Evolutionary conservation across 2,113 vertebrate species (phyloP).

Genomic region (Neogobius melanostomus): DNA sequence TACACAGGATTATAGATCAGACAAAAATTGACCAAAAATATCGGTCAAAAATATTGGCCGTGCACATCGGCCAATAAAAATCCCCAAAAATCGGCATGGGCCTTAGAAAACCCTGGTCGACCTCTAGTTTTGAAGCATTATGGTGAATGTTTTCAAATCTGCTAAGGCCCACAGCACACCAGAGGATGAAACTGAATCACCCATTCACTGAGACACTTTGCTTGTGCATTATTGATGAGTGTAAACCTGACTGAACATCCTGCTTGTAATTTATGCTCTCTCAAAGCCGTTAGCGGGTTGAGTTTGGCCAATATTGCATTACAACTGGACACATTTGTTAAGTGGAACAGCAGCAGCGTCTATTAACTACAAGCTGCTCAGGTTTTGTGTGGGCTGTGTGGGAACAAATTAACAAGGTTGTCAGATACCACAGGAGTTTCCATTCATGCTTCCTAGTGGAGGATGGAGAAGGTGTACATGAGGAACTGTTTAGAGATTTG

Average conservation of each 20-base stretch:
- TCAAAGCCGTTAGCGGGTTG: slow-evolving; percentile 58
- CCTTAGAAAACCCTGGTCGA: too few relatives aligned
- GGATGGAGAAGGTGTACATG: neutral
- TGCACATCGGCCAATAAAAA: too few relatives aligned
- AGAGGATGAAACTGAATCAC: slow-evolving; percentile 54
- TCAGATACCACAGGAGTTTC: neutral
- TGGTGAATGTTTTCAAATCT: too few relatives aligned
- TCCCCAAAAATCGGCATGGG: too few relatives aligned
- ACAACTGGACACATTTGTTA: slow-evolving; percentile 59
- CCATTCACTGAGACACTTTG: slow-evolving; percentile 49
- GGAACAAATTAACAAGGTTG: slow-evolving; percentile 17
- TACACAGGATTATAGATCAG: too few relatives aligned
- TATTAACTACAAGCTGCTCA: slow-evolving; percentile 41
- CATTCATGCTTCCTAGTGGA: neutral
- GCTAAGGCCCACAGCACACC: slow-evolving; percentile 23
- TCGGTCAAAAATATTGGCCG: too few relatives aligned
- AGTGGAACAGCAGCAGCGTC: slow-evolving; percentile 40
- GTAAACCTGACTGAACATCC: slow-evolving; percentile 64
- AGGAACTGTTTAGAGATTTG: too few relatives aligned
- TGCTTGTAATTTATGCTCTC: slow-evolving; percentile 61
- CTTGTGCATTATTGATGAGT: slow-evolving; percentile 66
- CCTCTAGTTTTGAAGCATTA: too few relatives aligned
- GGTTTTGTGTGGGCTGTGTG: slow-evolving; percentile 2
- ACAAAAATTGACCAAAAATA: too few relatives aligned
- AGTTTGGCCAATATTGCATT: slow-evolving; percentile 65